Evolutionary conservation across 1,140 invertebrate genomes (phyloP).

Genomic region (Drosophila kikkawai): DNA sequence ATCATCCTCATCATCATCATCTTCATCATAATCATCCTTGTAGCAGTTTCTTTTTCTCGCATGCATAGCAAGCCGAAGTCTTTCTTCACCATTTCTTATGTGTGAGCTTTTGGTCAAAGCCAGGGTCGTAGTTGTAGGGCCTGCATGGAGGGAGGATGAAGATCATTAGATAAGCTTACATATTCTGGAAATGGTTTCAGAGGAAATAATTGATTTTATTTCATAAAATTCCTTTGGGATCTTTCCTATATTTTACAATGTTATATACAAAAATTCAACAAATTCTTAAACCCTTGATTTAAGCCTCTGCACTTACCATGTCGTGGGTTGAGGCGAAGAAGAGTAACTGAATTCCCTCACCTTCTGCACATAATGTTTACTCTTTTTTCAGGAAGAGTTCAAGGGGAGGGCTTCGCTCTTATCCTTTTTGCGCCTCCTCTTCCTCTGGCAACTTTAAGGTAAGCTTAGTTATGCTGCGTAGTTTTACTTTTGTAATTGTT

Average conservation of each 20-base stretch:
- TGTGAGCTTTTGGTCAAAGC: neutral
- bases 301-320: conserved; percentile 12
- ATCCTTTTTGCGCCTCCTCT: conserved; percentile 8
- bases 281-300: neutral
- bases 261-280: neutral
- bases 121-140: neutral
- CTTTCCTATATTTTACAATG: neutral
- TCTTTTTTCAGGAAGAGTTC: conserved; percentile 15
- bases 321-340: conserved; percentile 10
- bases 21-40: conserved; percentile 23
- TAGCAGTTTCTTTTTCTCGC: conserved; percentile 20
- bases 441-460: conserved; percentile 41
- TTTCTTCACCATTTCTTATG: neutral
- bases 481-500: conserved; percentile 19
- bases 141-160: too few species aligned
- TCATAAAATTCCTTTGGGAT: neutral
- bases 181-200: too few species aligned
- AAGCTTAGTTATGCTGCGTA: conserved; percentile 24
- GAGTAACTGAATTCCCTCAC: conserved; percentile 12
- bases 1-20: conserved; percentile 44
- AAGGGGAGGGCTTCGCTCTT: conserved; percentile 11
- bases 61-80: conserved; percentile 33
- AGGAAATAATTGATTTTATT: neutral
- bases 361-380: conserved; percentile 11
- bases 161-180: too few species aligned